These are phyloP conservation scores for Thecocarcelia acutangulata DNA, from an alignment of 2,888 invertebrate species.

Conservation along the genomic window DNA sequence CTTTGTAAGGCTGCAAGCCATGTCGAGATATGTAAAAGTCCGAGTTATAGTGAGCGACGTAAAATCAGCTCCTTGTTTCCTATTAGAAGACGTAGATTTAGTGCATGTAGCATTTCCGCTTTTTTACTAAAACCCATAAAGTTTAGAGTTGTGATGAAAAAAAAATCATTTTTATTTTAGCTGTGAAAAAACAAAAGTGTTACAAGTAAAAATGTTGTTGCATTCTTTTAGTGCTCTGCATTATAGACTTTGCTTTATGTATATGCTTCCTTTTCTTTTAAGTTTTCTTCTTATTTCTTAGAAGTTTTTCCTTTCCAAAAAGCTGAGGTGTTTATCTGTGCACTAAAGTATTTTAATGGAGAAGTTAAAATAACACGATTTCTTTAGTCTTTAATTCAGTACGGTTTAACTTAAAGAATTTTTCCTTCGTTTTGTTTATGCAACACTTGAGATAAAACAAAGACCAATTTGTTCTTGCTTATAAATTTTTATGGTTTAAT, in stretches of 20 bases:
- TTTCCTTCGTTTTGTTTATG: conserved; percentile 28
- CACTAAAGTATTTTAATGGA: conserved; percentile 22
- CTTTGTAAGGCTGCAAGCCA: no score
- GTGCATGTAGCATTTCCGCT: no score
- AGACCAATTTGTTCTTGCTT: conserved; percentile 57
- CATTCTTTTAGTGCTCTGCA: not conserved
- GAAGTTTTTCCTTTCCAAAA: not conserved
- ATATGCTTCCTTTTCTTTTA: conserved; percentile 2
- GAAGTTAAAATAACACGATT: conserved; percentile 56
- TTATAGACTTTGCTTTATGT: not conserved
- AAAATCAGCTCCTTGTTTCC: no score
- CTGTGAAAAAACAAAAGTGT: no score
- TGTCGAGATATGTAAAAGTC: no score
- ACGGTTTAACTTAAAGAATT: conserved; percentile 32
- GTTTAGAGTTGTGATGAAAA: no score
- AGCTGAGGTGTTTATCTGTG: conserved; percentile 44
- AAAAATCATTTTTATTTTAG: no score
- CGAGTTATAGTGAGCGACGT: no score
- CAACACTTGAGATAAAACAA: conserved; percentile 24
- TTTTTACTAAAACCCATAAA: no score
- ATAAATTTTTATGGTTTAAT: conserved; percentile 55
- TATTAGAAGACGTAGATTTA: no score
- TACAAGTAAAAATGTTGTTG: not conserved
- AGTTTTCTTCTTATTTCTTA: not conserved
- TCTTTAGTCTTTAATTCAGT: conserved; percentile 37